Evolutionary conservation across 30 jellyfish, hydroid and myxozoan species (phyloP), one percentile per base, ranked within the genome.

Genomic region (Calvadosia cruxmelitensis): DNA sequence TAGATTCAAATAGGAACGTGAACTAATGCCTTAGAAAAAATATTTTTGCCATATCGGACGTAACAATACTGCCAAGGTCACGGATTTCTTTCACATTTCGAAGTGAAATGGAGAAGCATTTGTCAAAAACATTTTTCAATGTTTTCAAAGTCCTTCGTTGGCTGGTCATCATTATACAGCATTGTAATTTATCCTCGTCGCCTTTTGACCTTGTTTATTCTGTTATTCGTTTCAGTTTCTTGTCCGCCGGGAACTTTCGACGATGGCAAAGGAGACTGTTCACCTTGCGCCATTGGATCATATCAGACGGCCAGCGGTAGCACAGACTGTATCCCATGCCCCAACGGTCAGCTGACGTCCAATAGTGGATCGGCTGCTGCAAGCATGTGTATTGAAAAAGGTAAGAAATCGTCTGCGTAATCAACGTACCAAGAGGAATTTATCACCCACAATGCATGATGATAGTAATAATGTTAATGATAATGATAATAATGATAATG

Each of bases 191-290:
- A 13, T 12, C 69, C 29, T 24, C 13, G 34, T 57, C 34, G 20
- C 69, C 0, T 20, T 57, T 25, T 25, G 29, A 27, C 13, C 29
- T 13, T 20, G n/a, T 13, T 24, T 20, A 12, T 13, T 57, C 13
- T 27, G 27, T 29, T 27, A n/a, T 67, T 29, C 24, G 13, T 70
- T 42, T 13, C 0, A 70, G 80, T 70, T 12, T 34, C 36, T n/a
- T 84, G 95, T 64, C 68, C 69, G 24, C 92, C 95, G n/a, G 95
- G 95, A 2, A 67, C 33, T 71, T 84, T 68, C 63, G 92, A 84
- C 24, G 68, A 71, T 62, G 86, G 87, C 31, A 68, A 68, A 63
- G 73, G 95, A 1, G 52, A 65, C 34, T 84, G 95, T 36, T 30
- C 52, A 32, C 69, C 65, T 16, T 84, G 95, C 53, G 92, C 95